Evolutionary conservation across 2,888 invertebrate species (phyloP).

Genomic region (Spodoptera exigua): DNA sequence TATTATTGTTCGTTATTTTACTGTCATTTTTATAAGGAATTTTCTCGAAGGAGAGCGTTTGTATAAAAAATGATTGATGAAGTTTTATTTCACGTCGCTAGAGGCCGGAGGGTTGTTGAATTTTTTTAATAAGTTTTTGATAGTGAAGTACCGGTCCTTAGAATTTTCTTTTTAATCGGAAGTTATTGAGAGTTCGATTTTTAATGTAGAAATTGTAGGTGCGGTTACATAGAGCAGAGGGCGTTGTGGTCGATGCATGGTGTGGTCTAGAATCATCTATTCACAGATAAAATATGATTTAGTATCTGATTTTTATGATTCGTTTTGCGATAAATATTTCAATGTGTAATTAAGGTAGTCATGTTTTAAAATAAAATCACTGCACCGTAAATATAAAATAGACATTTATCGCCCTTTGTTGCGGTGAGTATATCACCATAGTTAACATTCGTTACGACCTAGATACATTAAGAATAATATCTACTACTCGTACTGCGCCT

Average conservation of each 20-base stretch:
- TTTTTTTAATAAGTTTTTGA: slow-evolving; percentile 19
- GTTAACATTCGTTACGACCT: slow-evolving; percentile 31
- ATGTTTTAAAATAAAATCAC: too few species aligned
- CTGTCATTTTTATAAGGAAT: slow-evolving; percentile 43
- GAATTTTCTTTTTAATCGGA: background rate
- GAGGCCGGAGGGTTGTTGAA: slow-evolving; percentile 19
- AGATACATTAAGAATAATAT: slow-evolving; percentile 19
- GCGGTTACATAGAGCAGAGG: too few species aligned
- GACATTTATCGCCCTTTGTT: background rate
- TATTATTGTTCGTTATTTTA: slow-evolving; percentile 44
- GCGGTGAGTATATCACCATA: slow-evolving; percentile 7
- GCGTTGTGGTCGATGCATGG: too few species aligned
- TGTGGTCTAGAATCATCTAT: too few species aligned
- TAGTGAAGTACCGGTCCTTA: background rate
- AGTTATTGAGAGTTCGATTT: too few species aligned
- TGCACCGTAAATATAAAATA: too few species aligned
- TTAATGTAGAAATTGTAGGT: too few species aligned
- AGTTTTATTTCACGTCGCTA: slow-evolving; percentile 13
- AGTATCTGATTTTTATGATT: too few species aligned
- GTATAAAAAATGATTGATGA: slow-evolving; percentile 50
- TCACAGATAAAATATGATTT: too few species aligned
- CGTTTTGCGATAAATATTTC: too few species aligned
- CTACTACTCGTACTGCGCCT: slow-evolving; percentile 12
- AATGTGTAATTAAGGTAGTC: too few species aligned
- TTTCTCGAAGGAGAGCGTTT: slow-evolving; percentile 27